phyloP scores from a whole-genome alignment of 1,140 invertebrate species.

The Notospermus geniculatus region DNA sequence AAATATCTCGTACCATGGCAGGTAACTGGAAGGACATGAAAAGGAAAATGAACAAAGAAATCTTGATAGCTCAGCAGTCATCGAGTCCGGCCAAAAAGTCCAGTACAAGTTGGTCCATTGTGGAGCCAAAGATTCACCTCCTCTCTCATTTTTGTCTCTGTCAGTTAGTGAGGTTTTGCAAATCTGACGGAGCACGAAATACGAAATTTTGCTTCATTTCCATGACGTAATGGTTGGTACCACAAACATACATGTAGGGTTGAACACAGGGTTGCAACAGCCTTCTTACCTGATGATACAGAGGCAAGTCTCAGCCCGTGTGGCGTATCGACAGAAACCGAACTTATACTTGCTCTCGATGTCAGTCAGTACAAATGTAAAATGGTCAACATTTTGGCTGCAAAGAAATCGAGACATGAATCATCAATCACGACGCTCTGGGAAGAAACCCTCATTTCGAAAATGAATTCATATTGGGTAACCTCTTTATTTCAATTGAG shows the following conservation, averaged over 20 bases:
- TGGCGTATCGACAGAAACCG: constrained; percentile 89
- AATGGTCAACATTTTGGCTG: constrained; percentile 74
- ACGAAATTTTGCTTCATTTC: too few species aligned
- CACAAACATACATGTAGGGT: too few species aligned
- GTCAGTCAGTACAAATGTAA: constrained; percentile 91
- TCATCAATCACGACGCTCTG: constrained; percentile 13
- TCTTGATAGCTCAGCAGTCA: too few species aligned
- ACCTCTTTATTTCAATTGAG: neutral
- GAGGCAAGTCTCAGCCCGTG: constrained; percentile 48
- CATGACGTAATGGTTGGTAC: too few species aligned
- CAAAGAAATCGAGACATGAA: constrained; percentile 44
- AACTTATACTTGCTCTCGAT: constrained; percentile 93
- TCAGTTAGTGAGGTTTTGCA: too few species aligned
- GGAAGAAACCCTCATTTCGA: constrained; percentile 13
- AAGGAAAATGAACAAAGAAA: too few species aligned
- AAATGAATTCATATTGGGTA: neutral
- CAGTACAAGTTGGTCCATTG: too few species aligned
- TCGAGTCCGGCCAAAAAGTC: too few species aligned
- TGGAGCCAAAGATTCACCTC: too few species aligned
- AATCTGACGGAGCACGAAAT: too few species aligned
- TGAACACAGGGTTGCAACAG: too few species aligned
- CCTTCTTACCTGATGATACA: constrained; percentile 55
- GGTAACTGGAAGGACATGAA: constrained; percentile 68
- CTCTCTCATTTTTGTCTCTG: too few species aligned
- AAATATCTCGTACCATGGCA: constrained; percentile 95